phyloP scores from a whole-genome alignment of 2,888 invertebrate species.

The Xanthorhoe spadicearia region DNA sequence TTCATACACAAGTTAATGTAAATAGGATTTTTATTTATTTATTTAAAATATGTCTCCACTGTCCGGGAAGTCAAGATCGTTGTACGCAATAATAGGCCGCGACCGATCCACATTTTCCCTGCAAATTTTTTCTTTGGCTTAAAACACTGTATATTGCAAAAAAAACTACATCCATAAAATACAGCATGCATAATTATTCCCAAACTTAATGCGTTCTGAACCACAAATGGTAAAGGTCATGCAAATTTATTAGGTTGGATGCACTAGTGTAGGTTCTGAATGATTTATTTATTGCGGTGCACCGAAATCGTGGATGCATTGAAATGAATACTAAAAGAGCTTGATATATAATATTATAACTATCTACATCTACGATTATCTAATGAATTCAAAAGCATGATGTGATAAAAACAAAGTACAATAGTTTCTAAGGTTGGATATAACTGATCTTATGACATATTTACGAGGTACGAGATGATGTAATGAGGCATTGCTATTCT shows the following conservation, averaged over 20 bases:
- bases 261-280: slow-evolving; percentile 21
- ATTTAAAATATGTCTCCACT: slow-evolving; percentile 91
- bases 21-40: too few relatives aligned
- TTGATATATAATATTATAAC: neutral
- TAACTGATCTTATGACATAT: slow-evolving; percentile 16
- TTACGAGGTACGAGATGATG: slow-evolving; percentile 27
- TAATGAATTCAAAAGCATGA: slow-evolving; percentile 19
- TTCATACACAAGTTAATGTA: slow-evolving; percentile 57
- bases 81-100: slow-evolving; percentile 93
- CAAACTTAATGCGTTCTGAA: slow-evolving; percentile 33
- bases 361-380: slow-evolving; percentile 11
- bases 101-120: slow-evolving; percentile 88
- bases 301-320: slow-evolving; percentile 23
- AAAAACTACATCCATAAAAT: slow-evolving; percentile 31
- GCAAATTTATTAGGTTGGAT: slow-evolving; percentile 51
- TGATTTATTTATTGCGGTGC: slow-evolving; percentile 8
- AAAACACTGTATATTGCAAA: slow-evolving; percentile 48
- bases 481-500: slow-evolving; percentile 36
- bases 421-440: slow-evolving; percentile 11
- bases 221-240: slow-evolving; percentile 67
- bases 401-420: slow-evolving; percentile 22
- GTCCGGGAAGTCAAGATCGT: slow-evolving; percentile 96
- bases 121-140: slow-evolving; percentile 79
- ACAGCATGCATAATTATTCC: slow-evolving; percentile 35
- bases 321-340: neutral